Evolutionary conservation across 2,113 vertebrate species (phyloP), one percentile per base, ranked within the genome.

Genomic region (Rana temporaria): DNA sequence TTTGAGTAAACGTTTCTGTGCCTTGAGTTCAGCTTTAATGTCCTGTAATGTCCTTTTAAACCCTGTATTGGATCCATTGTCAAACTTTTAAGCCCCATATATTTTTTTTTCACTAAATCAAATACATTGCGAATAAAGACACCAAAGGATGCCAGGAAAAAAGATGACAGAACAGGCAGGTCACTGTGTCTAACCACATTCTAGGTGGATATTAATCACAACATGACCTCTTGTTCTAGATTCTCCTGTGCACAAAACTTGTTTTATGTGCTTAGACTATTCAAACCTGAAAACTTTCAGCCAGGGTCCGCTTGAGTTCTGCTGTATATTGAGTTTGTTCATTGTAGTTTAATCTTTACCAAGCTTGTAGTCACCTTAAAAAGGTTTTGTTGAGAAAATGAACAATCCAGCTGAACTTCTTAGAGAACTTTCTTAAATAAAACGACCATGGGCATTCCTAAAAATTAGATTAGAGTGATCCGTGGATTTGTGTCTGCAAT

Each of bases 331-430:
- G 12, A 60, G 78, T 32, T 9, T 57, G 62, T 19, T 26, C n/a
- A 16, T 19, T 69, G 9, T 73, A 55, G n/a, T 82, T 74, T 75
- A 82, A 75, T 82, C 62, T 26, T 7, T 66, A 42, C 14, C 66
- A 18, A 38, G 74, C 80, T 56, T 11, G 64, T 66, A 74, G 70
- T 55, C 26, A 63, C 79, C 64, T 62, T 53, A 26, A 68, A 81
- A 82, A 57, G 60, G 70, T 56, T 74, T 73, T 74, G 19, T 55
- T 32, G 18, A 22, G 22, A 55, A 81, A 81, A 63, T 65, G 60
- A 74, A 66, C 70, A 82, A 80, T 70, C 67, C 65, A 69, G 66
- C 14, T 70, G 62, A 82, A 74, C 26, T 74, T 52, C 63, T 73
- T 66, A 82, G 26, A 18, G 24, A 19, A 66, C 69, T 38, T 63